These are phyloP conservation scores for Nesidiocoris tenuis DNA, from an alignment of 2,888 invertebrate species.

Conservation along the genomic window DNA sequence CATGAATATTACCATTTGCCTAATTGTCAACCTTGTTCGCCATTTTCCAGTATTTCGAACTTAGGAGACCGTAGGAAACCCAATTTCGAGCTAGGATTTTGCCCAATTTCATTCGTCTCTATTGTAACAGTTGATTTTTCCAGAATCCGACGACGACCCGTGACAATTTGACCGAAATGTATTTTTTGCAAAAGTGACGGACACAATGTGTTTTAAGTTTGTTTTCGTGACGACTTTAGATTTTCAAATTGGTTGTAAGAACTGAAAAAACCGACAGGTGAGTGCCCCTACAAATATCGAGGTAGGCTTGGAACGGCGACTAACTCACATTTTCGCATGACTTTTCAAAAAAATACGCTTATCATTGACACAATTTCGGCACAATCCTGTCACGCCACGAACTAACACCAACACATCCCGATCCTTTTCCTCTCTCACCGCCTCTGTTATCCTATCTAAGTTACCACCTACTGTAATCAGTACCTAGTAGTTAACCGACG, in stretches of 20 bases:
- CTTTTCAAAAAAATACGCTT: background rate
- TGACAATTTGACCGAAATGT: conserved; percentile 21
- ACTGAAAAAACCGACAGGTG: conserved; percentile 38
- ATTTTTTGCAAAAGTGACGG: conserved; percentile 24
- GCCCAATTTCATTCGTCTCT: background rate
- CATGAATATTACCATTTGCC: no score
- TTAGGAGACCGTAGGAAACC: no score
- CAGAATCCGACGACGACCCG: conserved; percentile 33
- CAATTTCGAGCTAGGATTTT: conserved; percentile 1
- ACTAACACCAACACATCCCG: background rate
- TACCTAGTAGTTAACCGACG: no score
- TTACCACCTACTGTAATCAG: no score
- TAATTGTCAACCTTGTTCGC: no score
- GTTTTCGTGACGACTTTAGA: conserved; percentile 14
- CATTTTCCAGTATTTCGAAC: no score
- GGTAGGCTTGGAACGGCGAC: conserved; percentile 18
- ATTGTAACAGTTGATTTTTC: conserved; percentile 19
- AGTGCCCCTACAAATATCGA: conserved; percentile 2
- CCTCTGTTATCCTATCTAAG: background rate
- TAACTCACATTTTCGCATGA: conserved; percentile 39
- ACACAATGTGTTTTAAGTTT: conserved; percentile 12
- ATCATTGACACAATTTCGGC: background rate
- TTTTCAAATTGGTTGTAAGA: conserved; percentile 7
- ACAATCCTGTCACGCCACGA: background rate
- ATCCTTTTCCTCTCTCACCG: background rate